Conservation (phyloP, 2,888 invertebrate species). For the Tetranychus piercei region DNA sequence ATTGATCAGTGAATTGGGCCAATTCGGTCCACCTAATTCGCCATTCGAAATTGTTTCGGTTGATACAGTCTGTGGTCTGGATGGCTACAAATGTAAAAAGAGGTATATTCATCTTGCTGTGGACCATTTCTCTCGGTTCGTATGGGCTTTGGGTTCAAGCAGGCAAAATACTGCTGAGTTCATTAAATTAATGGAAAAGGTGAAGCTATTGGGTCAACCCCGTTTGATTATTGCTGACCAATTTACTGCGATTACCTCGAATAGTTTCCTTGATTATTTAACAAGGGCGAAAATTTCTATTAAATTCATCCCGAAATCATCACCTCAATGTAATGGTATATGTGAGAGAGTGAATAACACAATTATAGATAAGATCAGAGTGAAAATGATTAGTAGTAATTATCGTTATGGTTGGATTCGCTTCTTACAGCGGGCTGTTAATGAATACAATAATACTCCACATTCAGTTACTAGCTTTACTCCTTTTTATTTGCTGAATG, state of each 20-base stretch:
- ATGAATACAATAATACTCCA: background rate
- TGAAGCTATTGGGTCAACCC: background rate
- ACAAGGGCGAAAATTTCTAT: background rate
- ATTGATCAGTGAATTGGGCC: background rate
- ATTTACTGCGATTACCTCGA: constrained; percentile 7
- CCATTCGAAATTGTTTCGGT: constrained; percentile 19
- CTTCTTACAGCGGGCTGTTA: background rate
- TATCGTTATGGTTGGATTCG: background rate
- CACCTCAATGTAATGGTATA: background rate
- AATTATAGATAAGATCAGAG: background rate
- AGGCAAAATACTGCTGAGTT: constrained; percentile 12
- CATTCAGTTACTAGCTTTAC: background rate
- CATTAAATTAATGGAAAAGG: constrained; percentile 13
- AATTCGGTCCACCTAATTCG: constrained; percentile 11
- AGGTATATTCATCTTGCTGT: constrained; percentile 14
- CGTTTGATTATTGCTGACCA: constrained; percentile 14
- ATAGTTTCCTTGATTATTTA: background rate
- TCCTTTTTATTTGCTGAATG: background rate
- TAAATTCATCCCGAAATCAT: background rate
- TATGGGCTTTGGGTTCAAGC: constrained; percentile 8
- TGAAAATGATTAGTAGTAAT: background rate
- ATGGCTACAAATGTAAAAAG: constrained; percentile 2
- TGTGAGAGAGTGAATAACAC: background rate
- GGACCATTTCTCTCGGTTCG: background rate
- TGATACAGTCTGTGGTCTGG: constrained; percentile 14